Evolutionary conservation across 2,888 invertebrate genomes (phyloP), one percentile per base, ranked within the genome.

Genomic region (Margaritifera margaritifera): DNA sequence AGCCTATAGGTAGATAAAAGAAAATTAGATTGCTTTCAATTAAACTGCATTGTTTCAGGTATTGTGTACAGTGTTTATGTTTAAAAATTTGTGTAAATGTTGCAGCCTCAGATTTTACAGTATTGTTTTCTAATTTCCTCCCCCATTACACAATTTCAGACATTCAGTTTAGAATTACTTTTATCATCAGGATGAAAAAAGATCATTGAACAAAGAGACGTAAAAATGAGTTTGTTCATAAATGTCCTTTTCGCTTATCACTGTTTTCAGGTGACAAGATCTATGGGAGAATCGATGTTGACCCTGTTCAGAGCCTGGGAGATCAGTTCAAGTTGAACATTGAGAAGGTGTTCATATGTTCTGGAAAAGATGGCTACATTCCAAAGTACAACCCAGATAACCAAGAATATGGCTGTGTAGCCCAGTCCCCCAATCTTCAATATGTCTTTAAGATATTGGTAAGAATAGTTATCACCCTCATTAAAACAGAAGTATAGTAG

Each of bases 301-400:
- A 88, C 69, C 86, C 88, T 2, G 81, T 86, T 1, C 88, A 89
- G 75, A 83, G 80, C 58, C 80, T 89, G 31, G 88, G 88, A n/a
- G 77, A 76, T n/a, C 80, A 86, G 6, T 87, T 89, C 76, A 66
- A 76, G 51, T 77, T 90, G 62, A 80, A 75, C 42, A 76, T 90
- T 5, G 89, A 89, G 77, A 89, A 89, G 74, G 89, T 89, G 61
- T 89, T 87, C 73, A 64, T 90, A 22, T 90, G 90, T 71, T 83
- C 89, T 11, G 90, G 90, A 3, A 85, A 86, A 54, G 88, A 88
- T 69, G 89, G 89, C 31, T 89, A 88, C 78, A 83, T 90, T 65
- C 90, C 90, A 22, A 89, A 87, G 77, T 90, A 88, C 66, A 80
- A 87, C 66, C 89, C 89, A 1, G 81, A 78, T 27, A 82, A 83